These are phyloP conservation scores for Hirtodrosophila alboralis DNA, from an alignment of 2,888 invertebrate species.

Conservation along the genomic window DNA sequence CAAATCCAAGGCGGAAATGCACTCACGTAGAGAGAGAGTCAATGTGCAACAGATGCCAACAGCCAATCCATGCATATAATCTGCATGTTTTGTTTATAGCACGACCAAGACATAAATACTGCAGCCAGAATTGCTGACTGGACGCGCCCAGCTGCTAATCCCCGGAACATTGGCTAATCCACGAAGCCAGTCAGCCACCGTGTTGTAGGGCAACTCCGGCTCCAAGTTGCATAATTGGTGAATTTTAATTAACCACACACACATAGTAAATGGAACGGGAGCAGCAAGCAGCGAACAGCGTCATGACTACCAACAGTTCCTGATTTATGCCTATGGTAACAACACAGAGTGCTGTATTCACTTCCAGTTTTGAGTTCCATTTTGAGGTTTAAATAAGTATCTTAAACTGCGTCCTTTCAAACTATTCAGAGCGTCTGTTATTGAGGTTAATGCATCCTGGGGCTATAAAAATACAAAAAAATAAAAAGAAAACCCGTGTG, in stretches of 20 bases:
- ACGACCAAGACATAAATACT: constrained; percentile 58
- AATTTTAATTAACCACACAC: constrained; percentile 72
- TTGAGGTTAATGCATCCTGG: constrained; percentile 77
- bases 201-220: neutral
- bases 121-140: constrained; percentile 9
- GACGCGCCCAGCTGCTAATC: constrained; percentile 36
- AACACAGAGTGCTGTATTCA: constrained; percentile 30
- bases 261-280: constrained; percentile 39
- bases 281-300: no score
- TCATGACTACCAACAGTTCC: constrained; percentile 13
- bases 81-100: constrained; percentile 52
- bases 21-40: constrained; percentile 65
- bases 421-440: constrained; percentile 62
- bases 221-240: constrained; percentile 43
- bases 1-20: constrained; percentile 51
- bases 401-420: constrained; percentile 26
- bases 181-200: constrained; percentile 7
- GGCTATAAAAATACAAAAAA: constrained; percentile 51
- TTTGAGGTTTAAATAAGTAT: constrained; percentile 13
- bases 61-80: constrained; percentile 43
- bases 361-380: constrained; percentile 5
- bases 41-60: constrained; percentile 71
- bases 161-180: constrained; percentile 57
- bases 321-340: constrained; percentile 41
- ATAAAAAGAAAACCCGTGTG: no score